A percentile compares a stretch with the other conserved stretches of the same genome.
Evolutionary conservation across 1,140 invertebrate species (phyloP).

Genomic region (Drosophila guanche): DNA sequence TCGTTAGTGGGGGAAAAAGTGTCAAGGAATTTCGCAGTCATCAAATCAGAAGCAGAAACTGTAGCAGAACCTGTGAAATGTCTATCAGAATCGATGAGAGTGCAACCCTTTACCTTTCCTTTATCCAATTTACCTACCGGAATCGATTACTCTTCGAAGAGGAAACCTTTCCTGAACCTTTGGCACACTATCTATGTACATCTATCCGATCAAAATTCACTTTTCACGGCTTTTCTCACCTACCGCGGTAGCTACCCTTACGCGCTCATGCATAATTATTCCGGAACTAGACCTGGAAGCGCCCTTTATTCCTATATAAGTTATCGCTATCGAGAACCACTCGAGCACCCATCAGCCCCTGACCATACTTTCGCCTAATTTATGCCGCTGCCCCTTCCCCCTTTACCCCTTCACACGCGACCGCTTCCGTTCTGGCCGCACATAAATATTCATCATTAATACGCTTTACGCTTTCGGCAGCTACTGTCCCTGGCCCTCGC

Average conservation of each 20-base stretch:
- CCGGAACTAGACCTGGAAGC: constrained; percentile 35
- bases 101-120: not conserved
- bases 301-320: constrained; percentile 19
- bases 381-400: constrained; percentile 62
- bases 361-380: constrained; percentile 75
- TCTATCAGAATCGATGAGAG: constrained; percentile 33
- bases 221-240: not conserved
- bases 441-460: constrained; percentile 82
- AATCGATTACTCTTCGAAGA: no score
- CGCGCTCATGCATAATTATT: constrained; percentile 67
- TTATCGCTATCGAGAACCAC: constrained; percentile 33
- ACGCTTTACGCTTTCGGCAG: constrained; percentile 72
- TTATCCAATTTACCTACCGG: not conserved
- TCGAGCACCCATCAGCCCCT: constrained; percentile 33
- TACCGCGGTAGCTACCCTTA: constrained; percentile 13
- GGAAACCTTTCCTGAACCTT: constrained; percentile 5
- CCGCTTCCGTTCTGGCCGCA: constrained; percentile 67
- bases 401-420: constrained; percentile 12
- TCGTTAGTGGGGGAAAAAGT: constrained; percentile 41
- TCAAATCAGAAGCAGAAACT: constrained; percentile 18
- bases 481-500: constrained; percentile 11
- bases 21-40: constrained; percentile 36
- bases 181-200: constrained; percentile 5
- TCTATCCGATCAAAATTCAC: constrained; percentile 20
- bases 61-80: constrained; percentile 13